Percentiles rank a stretch among this genome's conserved stretches.
Evolutionary conservation across 2,888 invertebrate genomes (phyloP).

Genomic region (Pachycephus smyrnensis): DNA sequence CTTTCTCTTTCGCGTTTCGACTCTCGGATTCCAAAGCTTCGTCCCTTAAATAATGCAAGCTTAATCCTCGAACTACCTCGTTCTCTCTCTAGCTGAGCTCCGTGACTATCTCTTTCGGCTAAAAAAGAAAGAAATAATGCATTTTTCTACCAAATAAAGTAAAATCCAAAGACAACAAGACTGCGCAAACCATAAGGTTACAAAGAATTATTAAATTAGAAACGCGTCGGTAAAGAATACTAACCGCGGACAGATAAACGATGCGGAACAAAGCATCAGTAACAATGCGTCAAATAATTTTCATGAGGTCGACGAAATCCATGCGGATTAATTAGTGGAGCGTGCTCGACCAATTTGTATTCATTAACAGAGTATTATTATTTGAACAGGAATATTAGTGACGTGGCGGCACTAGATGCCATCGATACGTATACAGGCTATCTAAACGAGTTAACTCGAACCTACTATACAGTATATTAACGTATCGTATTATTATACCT

Average conservation of each 20-base stretch:
- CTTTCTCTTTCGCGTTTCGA: conserved; percentile 23
- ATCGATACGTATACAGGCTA: not conserved
- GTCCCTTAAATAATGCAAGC: conserved; percentile 43
- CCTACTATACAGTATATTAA: not conserved
- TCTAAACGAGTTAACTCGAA: not conserved
- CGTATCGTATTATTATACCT: not conserved
- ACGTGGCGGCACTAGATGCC: not conserved
- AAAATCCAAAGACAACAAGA: not conserved
- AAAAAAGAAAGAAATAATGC: not conserved
- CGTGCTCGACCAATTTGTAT: conserved; percentile 43
- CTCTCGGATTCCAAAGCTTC: conserved; percentile 44
- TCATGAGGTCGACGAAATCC: conserved; percentile 26
- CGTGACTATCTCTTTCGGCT: conserved; percentile 21
- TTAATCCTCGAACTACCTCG: conserved; percentile 43
- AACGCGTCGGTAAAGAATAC: not conserved
- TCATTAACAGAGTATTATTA: conserved; percentile 50
- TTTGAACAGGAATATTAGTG: conserved; percentile 28
- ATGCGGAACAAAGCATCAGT: not conserved
- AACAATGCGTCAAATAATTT: conserved; percentile 35
- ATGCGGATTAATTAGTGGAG: conserved; percentile 46
- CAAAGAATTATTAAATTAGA: not conserved
- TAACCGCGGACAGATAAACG: not conserved
- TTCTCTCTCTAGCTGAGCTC: conserved; percentile 22
- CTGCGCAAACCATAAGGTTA: not conserved
- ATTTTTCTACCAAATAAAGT: not conserved